Percentiles rank a stretch among this genome's conserved stretches.
phyloP scores from a whole-genome alignment of 2,797 vertebrate species.

The Oreonectes daqikongensis region DNA sequence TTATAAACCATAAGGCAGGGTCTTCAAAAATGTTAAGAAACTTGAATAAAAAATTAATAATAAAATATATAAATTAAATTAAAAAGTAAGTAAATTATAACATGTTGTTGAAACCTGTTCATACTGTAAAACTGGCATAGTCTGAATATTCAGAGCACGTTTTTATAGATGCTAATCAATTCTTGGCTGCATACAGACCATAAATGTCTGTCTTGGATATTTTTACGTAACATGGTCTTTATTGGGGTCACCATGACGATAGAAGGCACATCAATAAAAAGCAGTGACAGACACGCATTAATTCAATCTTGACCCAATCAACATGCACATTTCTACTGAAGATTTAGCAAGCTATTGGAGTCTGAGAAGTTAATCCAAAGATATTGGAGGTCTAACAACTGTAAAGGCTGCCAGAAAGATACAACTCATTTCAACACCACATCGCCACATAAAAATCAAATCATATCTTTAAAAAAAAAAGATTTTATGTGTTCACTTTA shows the following conservation, averaged over 20 bases:
- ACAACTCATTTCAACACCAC: constrained; percentile 34
- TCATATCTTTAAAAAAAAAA: too few relatives aligned
- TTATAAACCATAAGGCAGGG: too few relatives aligned
- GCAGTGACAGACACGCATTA: constrained; percentile 28
- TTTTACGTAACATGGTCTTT: constrained; percentile 25
- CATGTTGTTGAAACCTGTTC: neutral
- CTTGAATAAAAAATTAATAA: too few relatives aligned
- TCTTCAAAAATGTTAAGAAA: too few relatives aligned
- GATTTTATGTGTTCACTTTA: too few relatives aligned
- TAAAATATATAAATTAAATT: too few relatives aligned
- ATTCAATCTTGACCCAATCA: constrained; percentile 53
- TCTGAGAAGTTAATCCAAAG: constrained; percentile 53
- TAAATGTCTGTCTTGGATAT: constrained; percentile 16
- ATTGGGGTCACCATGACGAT: constrained; percentile 13
- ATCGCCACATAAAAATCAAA: neutral
- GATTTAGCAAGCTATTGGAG: constrained; percentile 57
- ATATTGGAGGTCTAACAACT: constrained; percentile 50
- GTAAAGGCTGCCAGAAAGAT: constrained; percentile 19
- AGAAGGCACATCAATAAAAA: constrained; percentile 19
- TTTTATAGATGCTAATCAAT: constrained; percentile 36
- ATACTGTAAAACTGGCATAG: neutral
- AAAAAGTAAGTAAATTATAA: too few relatives aligned
- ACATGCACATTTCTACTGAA: constrained; percentile 55
- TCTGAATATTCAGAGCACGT: neutral
- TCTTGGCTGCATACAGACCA: neutral